These are phyloP conservation scores for Psylliodes chrysocephalus DNA, from an alignment of 2,888 invertebrate genomes.

Conservation along the genomic window DNA sequence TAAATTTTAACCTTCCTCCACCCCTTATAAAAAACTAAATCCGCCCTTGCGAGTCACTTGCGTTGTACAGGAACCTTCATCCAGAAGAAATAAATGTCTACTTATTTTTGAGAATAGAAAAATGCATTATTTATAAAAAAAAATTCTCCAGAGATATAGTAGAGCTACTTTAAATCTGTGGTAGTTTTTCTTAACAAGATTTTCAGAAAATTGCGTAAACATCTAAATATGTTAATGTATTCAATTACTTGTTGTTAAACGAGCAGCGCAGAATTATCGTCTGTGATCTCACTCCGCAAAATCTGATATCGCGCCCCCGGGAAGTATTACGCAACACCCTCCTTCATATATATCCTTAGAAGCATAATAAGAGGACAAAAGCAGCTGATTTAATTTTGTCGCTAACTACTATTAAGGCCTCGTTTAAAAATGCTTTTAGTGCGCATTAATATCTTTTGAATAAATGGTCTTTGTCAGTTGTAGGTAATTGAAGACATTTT, in stretches of 20 bases:
- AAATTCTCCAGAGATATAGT: too few relatives aligned
- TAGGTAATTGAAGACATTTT: constrained; percentile 30
- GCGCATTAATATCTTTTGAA: constrained; percentile 43
- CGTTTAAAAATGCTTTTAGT: constrained; percentile 49
- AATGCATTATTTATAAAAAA: too few relatives aligned
- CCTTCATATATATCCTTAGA: constrained; percentile 30
- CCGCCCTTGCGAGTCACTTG: too few relatives aligned
- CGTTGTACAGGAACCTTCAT: too few relatives aligned
- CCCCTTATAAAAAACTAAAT: too few relatives aligned
- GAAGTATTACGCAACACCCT: constrained; percentile 26
- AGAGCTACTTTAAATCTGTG: too few relatives aligned
- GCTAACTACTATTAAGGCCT: constrained; percentile 43
- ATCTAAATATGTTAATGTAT: not conserved
- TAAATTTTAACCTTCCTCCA: too few relatives aligned
- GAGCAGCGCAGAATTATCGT: not conserved
- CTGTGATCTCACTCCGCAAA: constrained; percentile 5
- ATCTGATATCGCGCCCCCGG: constrained; percentile 5
- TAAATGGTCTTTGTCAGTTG: constrained; percentile 36
- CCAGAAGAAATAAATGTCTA: too few relatives aligned
- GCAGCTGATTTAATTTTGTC: constrained; percentile 46
- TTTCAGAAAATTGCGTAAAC: not conserved
- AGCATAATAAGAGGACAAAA: constrained; percentile 33
- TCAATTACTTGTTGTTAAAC: constrained; percentile 32
- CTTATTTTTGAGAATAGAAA: too few relatives aligned
- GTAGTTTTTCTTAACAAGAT: too few relatives aligned